A percentile compares a stretch with the other conserved stretches of the same genome.
These are phyloP conservation scores for Rhea americana DNA, from an alignment of 2,113 vertebrate genomes.

Conservation along the genomic window DNA sequence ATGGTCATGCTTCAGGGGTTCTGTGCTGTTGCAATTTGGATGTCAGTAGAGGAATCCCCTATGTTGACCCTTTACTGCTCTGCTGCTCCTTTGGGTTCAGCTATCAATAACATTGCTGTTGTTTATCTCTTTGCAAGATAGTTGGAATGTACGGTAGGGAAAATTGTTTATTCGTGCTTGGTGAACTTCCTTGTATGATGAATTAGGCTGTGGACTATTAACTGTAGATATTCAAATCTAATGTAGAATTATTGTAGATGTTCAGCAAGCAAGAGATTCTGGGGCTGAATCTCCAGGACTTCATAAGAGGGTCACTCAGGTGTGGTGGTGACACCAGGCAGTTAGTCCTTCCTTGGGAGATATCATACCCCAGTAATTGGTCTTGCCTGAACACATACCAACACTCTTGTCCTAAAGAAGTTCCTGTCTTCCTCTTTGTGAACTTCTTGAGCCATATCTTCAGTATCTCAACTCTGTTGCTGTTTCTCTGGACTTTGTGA, in stretches of 20 bases:
- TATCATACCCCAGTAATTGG: too few species aligned
- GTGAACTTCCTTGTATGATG: too few species aligned
- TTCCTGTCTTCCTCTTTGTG: not conserved
- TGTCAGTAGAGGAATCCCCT: accelerated
- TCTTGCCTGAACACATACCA: too few species aligned
- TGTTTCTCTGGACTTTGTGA: too few species aligned
- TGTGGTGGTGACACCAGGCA: not conserved
- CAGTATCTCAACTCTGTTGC: not conserved
- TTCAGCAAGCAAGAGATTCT: too few species aligned
- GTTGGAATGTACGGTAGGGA: not conserved
- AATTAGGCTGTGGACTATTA: not conserved
- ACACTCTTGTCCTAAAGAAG: not conserved
- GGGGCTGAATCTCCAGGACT: not conserved
- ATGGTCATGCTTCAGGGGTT: not conserved
- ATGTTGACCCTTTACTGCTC: not conserved
- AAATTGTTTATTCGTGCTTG: accelerated
- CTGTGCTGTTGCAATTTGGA: not conserved
- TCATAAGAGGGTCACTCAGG: accelerated
- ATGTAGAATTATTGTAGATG: not conserved
- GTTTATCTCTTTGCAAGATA: not conserved
- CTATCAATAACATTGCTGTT: not conserved
- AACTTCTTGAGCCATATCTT: not conserved
- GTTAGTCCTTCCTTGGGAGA: not conserved
- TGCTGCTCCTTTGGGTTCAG: not conserved
- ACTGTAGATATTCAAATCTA: too few species aligned